Conservation (phyloP, 2,888 invertebrate genomes). For the Dolichomitus sp. region DNA sequence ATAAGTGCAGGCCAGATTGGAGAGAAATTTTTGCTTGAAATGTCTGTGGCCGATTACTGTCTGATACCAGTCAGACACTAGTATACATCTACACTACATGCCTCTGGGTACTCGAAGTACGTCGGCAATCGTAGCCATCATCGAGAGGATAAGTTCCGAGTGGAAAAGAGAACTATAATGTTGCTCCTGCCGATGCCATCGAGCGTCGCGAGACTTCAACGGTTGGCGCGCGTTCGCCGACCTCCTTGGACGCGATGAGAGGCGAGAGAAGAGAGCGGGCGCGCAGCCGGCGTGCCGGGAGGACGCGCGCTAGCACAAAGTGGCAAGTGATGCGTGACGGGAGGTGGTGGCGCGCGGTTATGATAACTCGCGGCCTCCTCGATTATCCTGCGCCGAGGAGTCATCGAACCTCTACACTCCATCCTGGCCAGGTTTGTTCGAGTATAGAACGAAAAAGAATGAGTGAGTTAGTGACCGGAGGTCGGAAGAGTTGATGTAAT, state of each 20-base stretch:
- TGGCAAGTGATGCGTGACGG: constrained; percentile 79
- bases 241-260: constrained; percentile 31
- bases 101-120: constrained; percentile 15
- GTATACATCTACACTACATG: neutral
- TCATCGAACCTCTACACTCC: constrained; percentile 77
- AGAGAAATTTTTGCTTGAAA: neutral
- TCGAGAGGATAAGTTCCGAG: constrained; percentile 25
- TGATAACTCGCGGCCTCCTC: constrained; percentile 74
- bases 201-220: constrained; percentile 10
- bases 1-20: neutral
- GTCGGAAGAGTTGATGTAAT: neutral
- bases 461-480: neutral
- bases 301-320: constrained; percentile 73
- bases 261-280: constrained; percentile 3
- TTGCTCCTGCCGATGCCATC: constrained; percentile 37
- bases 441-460: constrained; percentile 37
- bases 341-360: constrained; percentile 76
- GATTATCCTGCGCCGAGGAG: constrained; percentile 72
- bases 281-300: constrained; percentile 26
- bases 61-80: neutral
- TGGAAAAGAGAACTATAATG: constrained; percentile 11
- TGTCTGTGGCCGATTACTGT: neutral
- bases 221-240: constrained; percentile 39
- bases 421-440: constrained; percentile 49
- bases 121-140: constrained; percentile 40